These are phyloP conservation scores for Chroicocephalus ridibundus DNA, from an alignment of 2,113 vertebrate species.

Conservation along the genomic window DNA sequence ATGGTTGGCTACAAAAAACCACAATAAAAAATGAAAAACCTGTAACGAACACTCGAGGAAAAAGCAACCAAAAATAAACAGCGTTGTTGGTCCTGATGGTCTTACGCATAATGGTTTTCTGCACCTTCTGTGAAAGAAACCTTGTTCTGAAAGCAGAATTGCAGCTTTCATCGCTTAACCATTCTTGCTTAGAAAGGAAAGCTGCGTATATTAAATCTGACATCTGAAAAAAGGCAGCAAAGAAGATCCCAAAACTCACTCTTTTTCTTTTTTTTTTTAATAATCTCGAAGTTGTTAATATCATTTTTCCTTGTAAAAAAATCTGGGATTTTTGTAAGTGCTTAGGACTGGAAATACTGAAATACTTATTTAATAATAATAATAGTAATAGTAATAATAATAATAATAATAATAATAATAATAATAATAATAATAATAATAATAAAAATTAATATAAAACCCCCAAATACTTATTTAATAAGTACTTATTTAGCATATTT, in stretches of 20 bases:
- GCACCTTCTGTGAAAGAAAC: background rate
- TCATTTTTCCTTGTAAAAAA: background rate
- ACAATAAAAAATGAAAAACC: background rate
- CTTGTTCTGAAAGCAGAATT: background rate
- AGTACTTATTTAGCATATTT: background rate
- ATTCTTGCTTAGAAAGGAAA: background rate
- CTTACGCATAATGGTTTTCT: background rate
- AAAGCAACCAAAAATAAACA: background rate
- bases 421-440: too few species aligned
- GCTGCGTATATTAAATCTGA: background rate
- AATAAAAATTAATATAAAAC: background rate
- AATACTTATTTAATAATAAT: background rate
- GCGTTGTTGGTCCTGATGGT: background rate
- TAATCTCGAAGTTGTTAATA: background rate
- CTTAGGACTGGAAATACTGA: background rate
- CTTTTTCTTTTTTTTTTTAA: background rate
- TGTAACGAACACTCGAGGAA: background rate
- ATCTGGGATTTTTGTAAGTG: background rate
- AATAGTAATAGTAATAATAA: background rate
- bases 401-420: too few species aligned
- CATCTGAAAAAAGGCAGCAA: background rate
- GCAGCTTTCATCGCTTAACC: background rate
- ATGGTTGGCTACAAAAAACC: background rate
- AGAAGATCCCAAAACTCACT: background rate
- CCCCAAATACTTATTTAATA: background rate